Percentiles rank a stretch among this genome's conserved stretches.
phyloP scores from a whole-genome alignment of 1,140 invertebrate species.

The Pachypeltis micranthus region DNA sequence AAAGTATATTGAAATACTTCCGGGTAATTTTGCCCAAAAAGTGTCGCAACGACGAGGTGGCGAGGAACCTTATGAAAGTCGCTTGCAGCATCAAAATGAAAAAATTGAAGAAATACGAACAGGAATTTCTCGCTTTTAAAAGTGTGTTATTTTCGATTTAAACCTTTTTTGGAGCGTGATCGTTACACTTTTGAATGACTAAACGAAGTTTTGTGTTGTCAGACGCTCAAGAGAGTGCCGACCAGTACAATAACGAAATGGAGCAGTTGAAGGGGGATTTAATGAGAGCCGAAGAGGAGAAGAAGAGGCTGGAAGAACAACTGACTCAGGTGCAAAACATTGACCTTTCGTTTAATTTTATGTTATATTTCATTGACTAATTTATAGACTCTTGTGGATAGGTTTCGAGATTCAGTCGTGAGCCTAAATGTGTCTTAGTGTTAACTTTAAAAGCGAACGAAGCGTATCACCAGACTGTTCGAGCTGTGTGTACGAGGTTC shows the following conservation, averaged over 20 bases:
- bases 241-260: constrained; percentile 67
- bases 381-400: no score
- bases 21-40: constrained; percentile 92
- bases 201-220: constrained; percentile 27
- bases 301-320: constrained; percentile 64
- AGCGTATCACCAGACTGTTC: no score
- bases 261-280: constrained; percentile 59
- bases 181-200: no score
- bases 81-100: constrained; percentile 88
- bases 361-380: no score
- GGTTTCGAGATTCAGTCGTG: no score
- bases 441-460: no score
- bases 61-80: constrained; percentile 75
- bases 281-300: constrained; percentile 70
- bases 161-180: no score
- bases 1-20: constrained; percentile 83
- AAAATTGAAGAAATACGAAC: constrained; percentile 90
- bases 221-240: constrained; percentile 63
- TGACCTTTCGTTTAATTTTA: neutral
- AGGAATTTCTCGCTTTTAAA: constrained; percentile 77
- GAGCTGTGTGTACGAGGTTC: no score
- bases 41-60: constrained; percentile 80
- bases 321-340: constrained; percentile 44
- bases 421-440: no score
- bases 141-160: no score